Conservation (phyloP, 2,113 vertebrate genomes). For the Anseranas semipalmata region DNA sequence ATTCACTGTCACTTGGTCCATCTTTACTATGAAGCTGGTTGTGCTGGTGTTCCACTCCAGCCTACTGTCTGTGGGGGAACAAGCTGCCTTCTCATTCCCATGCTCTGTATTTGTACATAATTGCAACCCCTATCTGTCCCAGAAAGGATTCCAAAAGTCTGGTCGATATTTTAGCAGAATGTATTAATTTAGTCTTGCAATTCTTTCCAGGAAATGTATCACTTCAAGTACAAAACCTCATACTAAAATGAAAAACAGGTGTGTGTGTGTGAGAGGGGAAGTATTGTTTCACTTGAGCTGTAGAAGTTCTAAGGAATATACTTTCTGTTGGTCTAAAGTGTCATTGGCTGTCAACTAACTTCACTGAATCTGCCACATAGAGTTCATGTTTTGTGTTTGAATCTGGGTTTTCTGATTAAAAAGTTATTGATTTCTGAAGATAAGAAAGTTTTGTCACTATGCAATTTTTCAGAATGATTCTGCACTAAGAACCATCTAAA, state of each 20-base stretch:
- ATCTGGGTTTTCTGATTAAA: background rate
- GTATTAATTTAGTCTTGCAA: background rate
- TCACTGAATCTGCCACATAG: background rate
- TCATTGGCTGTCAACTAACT: background rate
- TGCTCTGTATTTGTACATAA: background rate
- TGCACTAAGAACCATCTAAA: background rate
- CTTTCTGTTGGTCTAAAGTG: background rate
- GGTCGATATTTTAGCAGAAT: background rate
- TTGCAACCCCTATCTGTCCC: background rate
- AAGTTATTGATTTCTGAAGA: background rate
- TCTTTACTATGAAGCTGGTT: background rate
- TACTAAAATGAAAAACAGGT: background rate
- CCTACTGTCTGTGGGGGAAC: background rate
- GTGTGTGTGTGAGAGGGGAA: background rate
- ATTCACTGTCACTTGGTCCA: background rate
- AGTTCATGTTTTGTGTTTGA: background rate
- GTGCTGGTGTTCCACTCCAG: background rate
- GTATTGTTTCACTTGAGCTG: background rate
- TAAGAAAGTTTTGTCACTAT: background rate
- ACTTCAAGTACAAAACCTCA: background rate
- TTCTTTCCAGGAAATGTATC: background rate
- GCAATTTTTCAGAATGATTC: background rate
- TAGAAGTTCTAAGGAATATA: background rate
- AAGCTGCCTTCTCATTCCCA: background rate
- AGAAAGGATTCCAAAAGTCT: background rate